Percentiles rank a stretch among this genome's conserved stretches.
phyloP scores from a whole-genome alignment of 1,140 invertebrate genomes.

The Drosophila lowei region DNA sequence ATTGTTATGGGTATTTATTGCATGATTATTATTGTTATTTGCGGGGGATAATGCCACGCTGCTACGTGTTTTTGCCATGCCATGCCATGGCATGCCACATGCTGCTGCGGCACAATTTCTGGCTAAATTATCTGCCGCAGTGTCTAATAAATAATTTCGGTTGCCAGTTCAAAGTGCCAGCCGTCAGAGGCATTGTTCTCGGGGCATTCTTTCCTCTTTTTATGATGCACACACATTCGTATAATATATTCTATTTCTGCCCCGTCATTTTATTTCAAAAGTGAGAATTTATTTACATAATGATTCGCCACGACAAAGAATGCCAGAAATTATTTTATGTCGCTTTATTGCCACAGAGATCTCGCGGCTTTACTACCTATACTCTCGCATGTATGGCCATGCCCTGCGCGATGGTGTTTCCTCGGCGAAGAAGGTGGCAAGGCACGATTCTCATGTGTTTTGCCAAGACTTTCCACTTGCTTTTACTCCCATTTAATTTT shows the following conservation, averaged over 20 bases:
- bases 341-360: conserved; percentile 65
- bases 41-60: neutral
- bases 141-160: conserved; percentile 58
- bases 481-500: conserved; percentile 70
- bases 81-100: neutral
- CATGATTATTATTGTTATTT: conserved; percentile 42
- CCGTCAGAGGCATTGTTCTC: conserved; percentile 40
- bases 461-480: conserved; percentile 61
- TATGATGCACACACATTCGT: neutral
- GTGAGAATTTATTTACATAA: conserved; percentile 81
- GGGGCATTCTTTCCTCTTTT: conserved; percentile 25
- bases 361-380: conserved; percentile 21
- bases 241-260: conserved; percentile 43
- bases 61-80: too few relatives aligned
- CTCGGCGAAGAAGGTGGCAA: conserved; percentile 59
- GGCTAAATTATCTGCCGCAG: conserved; percentile 60
- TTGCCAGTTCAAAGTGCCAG: conserved; percentile 53
- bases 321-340: conserved; percentile 77
- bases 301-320: conserved; percentile 77
- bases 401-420: conserved; percentile 5
- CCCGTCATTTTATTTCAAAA: conserved; percentile 75
- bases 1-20: conserved; percentile 47
- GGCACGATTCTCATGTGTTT: conserved; percentile 59
- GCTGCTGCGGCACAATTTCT: conserved; percentile 48
- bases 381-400: neutral